Evolutionary conservation across 2,888 invertebrate genomes (phyloP).

Genomic region (Dynastes tityus): DNA sequence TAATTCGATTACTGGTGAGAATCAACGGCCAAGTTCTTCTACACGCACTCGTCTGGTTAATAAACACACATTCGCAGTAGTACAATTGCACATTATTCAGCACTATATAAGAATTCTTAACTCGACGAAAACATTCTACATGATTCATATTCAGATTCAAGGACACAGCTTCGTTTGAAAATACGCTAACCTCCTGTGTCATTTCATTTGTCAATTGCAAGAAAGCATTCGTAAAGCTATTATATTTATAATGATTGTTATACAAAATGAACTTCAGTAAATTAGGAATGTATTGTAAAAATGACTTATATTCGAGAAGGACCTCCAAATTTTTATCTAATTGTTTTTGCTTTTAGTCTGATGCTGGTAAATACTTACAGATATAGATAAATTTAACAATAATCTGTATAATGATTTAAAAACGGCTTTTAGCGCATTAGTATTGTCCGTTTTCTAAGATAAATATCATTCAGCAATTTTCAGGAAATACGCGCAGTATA

Average conservation of each 20-base stretch:
- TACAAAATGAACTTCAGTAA: too few species aligned
- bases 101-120: constrained; percentile 7
- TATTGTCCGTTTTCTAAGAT: not conserved
- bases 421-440: not conserved
- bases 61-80: not conserved
- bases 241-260: not conserved
- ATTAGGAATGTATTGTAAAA: too few species aligned
- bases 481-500: not conserved
- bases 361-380: not conserved
- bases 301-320: too few species aligned
- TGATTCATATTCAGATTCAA: constrained; percentile 19
- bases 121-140: not conserved
- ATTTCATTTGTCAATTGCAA: not conserved
- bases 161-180: constrained; percentile 4
- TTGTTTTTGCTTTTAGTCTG: too few species aligned
- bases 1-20: not conserved
- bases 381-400: not conserved
- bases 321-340: too few species aligned
- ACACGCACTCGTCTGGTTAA: not conserved
- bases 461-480: not conserved
- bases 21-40: not conserved
- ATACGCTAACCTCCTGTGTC: not conserved
- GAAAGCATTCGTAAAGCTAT: not conserved
- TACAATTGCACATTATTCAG: constrained; percentile 1
- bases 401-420: not conserved